Evolutionary conservation across 2,888 invertebrate genomes (phyloP).

Genomic region (Parnassius orleans): DNA sequence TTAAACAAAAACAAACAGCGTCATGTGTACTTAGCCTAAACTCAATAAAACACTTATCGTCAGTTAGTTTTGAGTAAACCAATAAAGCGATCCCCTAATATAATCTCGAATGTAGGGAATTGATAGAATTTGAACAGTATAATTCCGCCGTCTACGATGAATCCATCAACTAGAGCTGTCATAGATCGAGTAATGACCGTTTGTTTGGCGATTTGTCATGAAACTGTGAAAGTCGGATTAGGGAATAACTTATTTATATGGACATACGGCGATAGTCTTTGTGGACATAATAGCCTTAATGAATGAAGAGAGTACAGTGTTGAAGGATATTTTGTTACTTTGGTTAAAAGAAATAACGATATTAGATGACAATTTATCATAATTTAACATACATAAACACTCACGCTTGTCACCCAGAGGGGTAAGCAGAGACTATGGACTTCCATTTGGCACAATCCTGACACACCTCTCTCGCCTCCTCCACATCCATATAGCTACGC

Average conservation of each 20-base stretch:
- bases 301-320: too few relatives aligned
- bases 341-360: too few relatives aligned
- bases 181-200: conserved; percentile 37
- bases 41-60: conserved; percentile 39
- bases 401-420: too few relatives aligned
- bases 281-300: neutral
- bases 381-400: too few relatives aligned
- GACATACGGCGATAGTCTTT: conserved; percentile 6
- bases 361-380: too few relatives aligned
- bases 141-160: conserved; percentile 39
- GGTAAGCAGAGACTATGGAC: too few relatives aligned
- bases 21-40: conserved; percentile 25
- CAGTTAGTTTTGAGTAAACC: conserved; percentile 46
- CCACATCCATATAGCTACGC: too few relatives aligned
- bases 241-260: conserved; percentile 38
- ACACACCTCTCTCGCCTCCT: too few relatives aligned
- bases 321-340: too few relatives aligned
- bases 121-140: conserved; percentile 41
- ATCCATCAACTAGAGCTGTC: conserved; percentile 37
- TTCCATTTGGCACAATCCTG: too few relatives aligned
- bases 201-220: conserved; percentile 41
- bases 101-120: conserved; percentile 37
- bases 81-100: conserved; percentile 35
- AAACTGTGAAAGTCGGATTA: conserved; percentile 33
- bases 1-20: neutral